Evolutionary conservation across 1,140 invertebrate species (phyloP).

Genomic region (Drosophila rufa): DNA sequence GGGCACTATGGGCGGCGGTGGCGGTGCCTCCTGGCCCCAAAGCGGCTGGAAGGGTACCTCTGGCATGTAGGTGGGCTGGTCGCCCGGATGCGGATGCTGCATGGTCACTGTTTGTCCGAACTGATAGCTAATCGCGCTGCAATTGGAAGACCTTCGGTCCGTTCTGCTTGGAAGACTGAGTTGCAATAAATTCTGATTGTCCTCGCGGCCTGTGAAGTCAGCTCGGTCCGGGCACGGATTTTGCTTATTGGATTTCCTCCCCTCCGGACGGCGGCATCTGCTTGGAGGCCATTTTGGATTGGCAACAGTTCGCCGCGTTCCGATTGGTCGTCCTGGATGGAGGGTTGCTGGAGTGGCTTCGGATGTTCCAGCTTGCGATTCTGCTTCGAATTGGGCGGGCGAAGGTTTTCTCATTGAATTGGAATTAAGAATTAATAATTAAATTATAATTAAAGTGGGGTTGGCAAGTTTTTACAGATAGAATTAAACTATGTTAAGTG

Average conservation of each 20-base stretch:
- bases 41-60: constrained; percentile 84
- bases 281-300: constrained; percentile 68
- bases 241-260: constrained; percentile 70
- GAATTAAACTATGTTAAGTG: neutral
- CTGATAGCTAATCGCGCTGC: constrained; percentile 8
- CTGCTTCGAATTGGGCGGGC: neutral
- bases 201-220: constrained; percentile 30
- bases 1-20: constrained; percentile 82
- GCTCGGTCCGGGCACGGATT: constrained; percentile 7
- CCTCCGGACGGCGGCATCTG: constrained; percentile 44
- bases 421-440: no score
- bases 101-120: constrained; percentile 38
- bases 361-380: constrained; percentile 17
- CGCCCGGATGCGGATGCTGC: constrained; percentile 78
- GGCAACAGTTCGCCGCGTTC: constrained; percentile 57
- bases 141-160: constrained; percentile 61
- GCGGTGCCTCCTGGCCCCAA: constrained; percentile 76
- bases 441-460: neutral
- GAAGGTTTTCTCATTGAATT: neutral
- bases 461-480: neutral
- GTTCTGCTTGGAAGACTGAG: constrained; percentile 74
- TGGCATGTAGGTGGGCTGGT: constrained; percentile 79
- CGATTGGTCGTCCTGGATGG: constrained; percentile 43
- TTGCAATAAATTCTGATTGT: constrained; percentile 70
- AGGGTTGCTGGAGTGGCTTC: constrained; percentile 9